phyloP scores from a whole-genome alignment of 53 echinoderm and acorn worm species.

The Holothuria leucospilota region DNA sequence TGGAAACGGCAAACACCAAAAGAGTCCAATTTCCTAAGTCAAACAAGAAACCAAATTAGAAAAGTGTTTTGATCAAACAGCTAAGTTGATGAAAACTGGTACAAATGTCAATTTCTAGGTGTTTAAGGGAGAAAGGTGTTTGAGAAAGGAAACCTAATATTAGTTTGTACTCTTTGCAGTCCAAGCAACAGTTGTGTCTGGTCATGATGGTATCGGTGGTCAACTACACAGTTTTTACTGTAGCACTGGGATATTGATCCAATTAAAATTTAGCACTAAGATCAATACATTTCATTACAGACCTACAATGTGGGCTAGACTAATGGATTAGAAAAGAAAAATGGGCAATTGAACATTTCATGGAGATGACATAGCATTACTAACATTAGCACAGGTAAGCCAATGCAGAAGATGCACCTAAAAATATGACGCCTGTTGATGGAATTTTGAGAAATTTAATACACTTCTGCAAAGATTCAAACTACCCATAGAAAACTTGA shows the following conservation, averaged over 20 bases:
- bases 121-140: slow-evolving; percentile 4
- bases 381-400: too few species aligned
- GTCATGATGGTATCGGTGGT: not conserved
- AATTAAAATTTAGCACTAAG: slow-evolving; percentile 27
- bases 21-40: slow-evolving; percentile 41
- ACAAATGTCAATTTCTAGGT: slow-evolving; percentile 35
- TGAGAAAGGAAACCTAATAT: slow-evolving; percentile 20
- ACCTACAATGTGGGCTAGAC: not conserved
- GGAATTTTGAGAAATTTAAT: too few species aligned
- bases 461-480: too few species aligned
- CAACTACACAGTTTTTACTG: not conserved
- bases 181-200: slow-evolving; percentile 28
- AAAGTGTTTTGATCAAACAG: slow-evolving; percentile 26
- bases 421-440: too few species aligned
- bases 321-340: slow-evolving; percentile 24
- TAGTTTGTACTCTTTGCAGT: not conserved
- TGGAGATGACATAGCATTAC: too few species aligned
- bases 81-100: slow-evolving; percentile 34
- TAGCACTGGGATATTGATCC: slow-evolving; percentile 24
- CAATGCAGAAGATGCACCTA: too few species aligned
- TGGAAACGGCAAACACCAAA: slow-evolving; percentile 39
- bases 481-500: too few species aligned
- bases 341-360: not conserved
- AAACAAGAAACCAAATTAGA: slow-evolving; percentile 37
- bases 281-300: slow-evolving; percentile 33